Conservation (phyloP, 2,113 vertebrate genomes). For the Egretta garzetta region DNA sequence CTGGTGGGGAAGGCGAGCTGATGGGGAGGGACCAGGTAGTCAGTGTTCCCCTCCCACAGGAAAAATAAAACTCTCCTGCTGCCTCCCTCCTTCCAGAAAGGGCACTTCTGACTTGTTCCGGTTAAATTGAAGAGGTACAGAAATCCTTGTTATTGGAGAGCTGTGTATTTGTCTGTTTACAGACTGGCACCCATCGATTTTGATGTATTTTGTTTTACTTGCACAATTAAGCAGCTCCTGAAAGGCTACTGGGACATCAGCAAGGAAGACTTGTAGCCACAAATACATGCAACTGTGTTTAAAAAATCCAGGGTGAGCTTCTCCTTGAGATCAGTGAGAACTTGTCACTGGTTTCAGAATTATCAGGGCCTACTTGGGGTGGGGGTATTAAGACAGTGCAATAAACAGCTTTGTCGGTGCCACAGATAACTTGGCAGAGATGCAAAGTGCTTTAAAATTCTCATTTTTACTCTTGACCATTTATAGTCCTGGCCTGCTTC, state of each 20-base stretch:
- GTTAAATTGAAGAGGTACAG: not conserved
- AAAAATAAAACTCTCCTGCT: not conserved
- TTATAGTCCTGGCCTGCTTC: constrained; percentile 35
- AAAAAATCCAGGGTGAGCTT: not conserved
- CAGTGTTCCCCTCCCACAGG: not conserved
- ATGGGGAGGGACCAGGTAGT: not conserved
- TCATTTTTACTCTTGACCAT: constrained; percentile 40
- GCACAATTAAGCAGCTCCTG: not conserved
- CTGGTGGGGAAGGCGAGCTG: not conserved
- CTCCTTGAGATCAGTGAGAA: not conserved
- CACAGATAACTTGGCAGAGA: not conserved
- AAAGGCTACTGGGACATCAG: not conserved
- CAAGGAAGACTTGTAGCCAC: not conserved
- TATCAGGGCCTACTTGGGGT: not conserved
- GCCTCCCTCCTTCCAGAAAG: not conserved
- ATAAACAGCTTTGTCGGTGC: not conserved
- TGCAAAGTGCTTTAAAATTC: not conserved
- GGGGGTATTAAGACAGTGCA: not conserved
- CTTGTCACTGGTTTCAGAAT: not conserved
- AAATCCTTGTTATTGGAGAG: not conserved
- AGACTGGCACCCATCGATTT: not conserved
- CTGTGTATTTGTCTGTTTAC: not conserved
- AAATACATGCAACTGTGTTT: not conserved
- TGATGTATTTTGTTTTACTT: not conserved
- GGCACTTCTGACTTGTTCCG: not conserved